Conservation (phyloP, 2,113 vertebrate species). For the Pygoscelis antarcticus region DNA sequence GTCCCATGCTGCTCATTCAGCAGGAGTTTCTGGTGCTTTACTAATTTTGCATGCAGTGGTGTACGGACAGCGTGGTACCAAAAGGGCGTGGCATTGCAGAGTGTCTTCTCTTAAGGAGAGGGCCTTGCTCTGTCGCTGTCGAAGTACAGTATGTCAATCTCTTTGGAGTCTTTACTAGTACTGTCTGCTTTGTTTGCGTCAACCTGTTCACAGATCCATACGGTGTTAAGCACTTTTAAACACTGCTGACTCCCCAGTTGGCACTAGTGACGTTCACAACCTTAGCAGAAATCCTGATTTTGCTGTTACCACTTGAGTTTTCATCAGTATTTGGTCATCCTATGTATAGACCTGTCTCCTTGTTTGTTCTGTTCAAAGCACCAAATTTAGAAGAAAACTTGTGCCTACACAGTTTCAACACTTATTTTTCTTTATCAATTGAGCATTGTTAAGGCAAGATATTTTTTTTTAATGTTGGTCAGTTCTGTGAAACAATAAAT, state of each 20-base stretch:
- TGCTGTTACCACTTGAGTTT: background rate
- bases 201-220: background rate
- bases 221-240: background rate
- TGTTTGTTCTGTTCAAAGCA: background rate
- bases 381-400: background rate
- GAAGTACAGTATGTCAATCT: background rate
- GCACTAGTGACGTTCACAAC: background rate
- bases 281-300: background rate
- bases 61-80: background rate
- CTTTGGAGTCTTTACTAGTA: background rate
- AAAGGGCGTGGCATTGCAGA: background rate
- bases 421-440: background rate
- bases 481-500: background rate
- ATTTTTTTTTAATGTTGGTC: background rate
- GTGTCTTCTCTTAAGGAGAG: background rate
- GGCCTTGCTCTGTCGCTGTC: background rate
- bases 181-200: background rate
- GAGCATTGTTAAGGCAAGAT: background rate
- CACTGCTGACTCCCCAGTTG: background rate
- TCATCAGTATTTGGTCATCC: background rate
- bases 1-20: background rate
- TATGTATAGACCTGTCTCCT: fast-evolving
- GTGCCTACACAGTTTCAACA: background rate
- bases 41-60: background rate
- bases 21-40: background rate